Percentiles rank a stretch among this genome's conserved stretches.
phyloP scores from a whole-genome alignment of 2,113 vertebrate species.

The Chaetura pelagica region DNA sequence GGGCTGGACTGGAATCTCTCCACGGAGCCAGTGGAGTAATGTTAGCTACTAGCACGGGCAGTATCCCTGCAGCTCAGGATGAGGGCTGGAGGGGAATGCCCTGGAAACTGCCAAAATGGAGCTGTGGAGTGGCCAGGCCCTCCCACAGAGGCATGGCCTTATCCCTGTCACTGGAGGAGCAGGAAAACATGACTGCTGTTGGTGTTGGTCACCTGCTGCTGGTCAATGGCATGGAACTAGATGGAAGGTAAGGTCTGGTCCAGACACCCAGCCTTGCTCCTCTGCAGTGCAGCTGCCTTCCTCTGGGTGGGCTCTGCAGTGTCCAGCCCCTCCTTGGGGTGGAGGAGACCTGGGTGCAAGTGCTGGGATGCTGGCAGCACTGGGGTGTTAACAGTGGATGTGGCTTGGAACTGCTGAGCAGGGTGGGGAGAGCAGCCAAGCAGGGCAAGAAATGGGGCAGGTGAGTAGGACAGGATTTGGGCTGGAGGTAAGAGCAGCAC shows the following conservation, averaged over 20 bases:
- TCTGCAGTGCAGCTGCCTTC: background rate
- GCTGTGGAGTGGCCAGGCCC: background rate
- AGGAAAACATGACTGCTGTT: background rate
- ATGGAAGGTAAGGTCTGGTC: rapidly evolving
- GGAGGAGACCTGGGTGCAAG: background rate
- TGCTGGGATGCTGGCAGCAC: background rate
- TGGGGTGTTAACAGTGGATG: background rate
- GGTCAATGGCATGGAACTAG: background rate
- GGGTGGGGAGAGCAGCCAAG: background rate
- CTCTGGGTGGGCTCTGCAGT: background rate
- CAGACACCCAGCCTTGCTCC: background rate
- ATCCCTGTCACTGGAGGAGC: rapidly evolving
- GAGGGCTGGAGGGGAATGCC: background rate
- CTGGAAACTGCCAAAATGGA: rapidly evolving
- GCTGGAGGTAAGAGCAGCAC: background rate
- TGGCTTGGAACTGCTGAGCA: background rate
- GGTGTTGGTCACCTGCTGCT: background rate
- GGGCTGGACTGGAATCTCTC: background rate
- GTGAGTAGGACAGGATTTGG: rapidly evolving
- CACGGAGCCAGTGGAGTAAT: background rate
- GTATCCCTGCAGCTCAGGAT: background rate
- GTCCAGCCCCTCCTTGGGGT: background rate
- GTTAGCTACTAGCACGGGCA: background rate
- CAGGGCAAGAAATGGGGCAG: background rate
- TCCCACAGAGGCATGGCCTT: background rate